Evolutionary conservation across 2,888 invertebrate species (phyloP).

Genomic region (Apantesis nais): DNA sequence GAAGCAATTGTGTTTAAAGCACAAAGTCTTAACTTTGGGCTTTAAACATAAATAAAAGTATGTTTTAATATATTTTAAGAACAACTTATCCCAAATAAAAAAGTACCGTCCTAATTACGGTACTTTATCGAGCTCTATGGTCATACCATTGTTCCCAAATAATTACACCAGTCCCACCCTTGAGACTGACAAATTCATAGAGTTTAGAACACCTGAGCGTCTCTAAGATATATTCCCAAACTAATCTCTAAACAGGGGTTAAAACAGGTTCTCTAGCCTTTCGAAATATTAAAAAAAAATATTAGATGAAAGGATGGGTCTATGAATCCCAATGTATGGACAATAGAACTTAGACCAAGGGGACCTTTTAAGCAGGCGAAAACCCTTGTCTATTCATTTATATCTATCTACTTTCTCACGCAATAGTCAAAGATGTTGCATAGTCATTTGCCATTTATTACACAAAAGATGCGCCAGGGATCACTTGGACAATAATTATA

Average conservation of each 20-base stretch:
- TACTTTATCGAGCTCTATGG: background rate
- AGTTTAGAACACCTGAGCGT: conserved; percentile 54
- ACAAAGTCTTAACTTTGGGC: background rate
- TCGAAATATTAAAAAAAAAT: conserved; percentile 70
- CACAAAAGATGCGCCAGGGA: conserved; percentile 16
- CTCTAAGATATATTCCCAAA: conserved; percentile 52
- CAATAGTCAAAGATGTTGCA: conserved; percentile 49
- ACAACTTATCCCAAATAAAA: background rate
- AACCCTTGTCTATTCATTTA: conserved; percentile 60
- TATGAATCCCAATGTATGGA: conserved; percentile 48
- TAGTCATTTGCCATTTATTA: conserved; percentile 41
- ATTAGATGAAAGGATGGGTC: conserved; percentile 61
- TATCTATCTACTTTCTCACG: conserved; percentile 72
- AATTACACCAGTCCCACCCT: conserved; percentile 30
- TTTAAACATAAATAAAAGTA: background rate
- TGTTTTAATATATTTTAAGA: background rate
- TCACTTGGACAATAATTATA: background rate
- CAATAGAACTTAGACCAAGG: conserved; percentile 57
- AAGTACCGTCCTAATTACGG: background rate
- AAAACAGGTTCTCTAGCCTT: conserved; percentile 73
- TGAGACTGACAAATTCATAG: conserved; percentile 39
- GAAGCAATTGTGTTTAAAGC: no score
- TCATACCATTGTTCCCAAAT: background rate
- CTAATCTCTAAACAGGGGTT: conserved; percentile 49
- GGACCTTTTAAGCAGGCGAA: conserved; percentile 56